Evolutionary conservation across 2,797 vertebrate genomes (phyloP).

Genomic region (Valencia hispanica): DNA sequence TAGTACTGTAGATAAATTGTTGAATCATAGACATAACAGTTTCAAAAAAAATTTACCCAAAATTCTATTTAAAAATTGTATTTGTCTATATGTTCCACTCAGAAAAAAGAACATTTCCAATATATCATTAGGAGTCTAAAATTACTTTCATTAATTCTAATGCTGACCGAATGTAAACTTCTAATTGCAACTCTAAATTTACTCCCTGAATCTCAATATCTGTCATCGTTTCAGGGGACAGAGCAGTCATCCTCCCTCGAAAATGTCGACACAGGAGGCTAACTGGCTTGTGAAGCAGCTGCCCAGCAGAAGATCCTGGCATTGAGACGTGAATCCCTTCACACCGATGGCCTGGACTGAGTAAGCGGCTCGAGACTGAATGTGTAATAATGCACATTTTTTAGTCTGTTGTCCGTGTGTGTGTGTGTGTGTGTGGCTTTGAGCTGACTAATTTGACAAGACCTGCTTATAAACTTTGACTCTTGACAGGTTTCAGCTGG

Average conservation of each 20-base stretch:
- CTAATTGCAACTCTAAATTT: neutral
- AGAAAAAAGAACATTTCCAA: neutral
- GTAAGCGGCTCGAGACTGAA: slow-evolving; percentile 72
- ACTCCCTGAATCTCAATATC: slow-evolving; percentile 2
- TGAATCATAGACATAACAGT: neutral
- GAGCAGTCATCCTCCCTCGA: slow-evolving; percentile 70
- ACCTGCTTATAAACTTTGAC: neutral
- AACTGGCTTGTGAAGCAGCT: slow-evolving; percentile 80
- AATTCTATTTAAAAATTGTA: neutral
- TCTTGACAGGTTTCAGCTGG: slow-evolving; percentile 82
- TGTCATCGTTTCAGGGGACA: slow-evolving; percentile 80
- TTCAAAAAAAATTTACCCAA: neutral
- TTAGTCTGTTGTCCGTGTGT: slow-evolving; percentile 5
- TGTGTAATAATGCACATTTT: neutral
- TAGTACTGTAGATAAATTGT: neutral
- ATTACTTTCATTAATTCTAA: neutral
- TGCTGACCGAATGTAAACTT: neutral
- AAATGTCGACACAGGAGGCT: slow-evolving; percentile 79
- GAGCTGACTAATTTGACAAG: neutral
- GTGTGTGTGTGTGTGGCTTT: neutral
- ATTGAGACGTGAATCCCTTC: slow-evolving; percentile 81
- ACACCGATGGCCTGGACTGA: slow-evolving; percentile 92
- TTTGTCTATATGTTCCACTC: neutral
- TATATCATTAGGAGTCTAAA: neutral
- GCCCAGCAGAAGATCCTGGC: slow-evolving; percentile 84